Evolutionary conservation across 1,140 invertebrate genomes (phyloP), one percentile per base, ranked within the genome.

Genomic region (Piezodorus guildinii): DNA sequence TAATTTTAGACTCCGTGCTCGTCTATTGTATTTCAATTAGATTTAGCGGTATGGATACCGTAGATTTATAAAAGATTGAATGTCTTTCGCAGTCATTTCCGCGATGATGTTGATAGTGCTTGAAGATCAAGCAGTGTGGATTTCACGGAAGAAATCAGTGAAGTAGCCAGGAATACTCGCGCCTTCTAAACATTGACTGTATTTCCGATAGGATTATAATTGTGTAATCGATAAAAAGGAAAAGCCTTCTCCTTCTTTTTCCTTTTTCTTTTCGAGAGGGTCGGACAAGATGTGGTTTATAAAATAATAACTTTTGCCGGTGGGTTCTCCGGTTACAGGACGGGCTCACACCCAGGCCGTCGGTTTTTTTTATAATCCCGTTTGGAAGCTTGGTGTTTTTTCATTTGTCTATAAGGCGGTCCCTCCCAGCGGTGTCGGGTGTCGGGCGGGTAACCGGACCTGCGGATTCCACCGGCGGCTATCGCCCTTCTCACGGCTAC

Each of bases 401-500:
- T 49, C 46, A 49, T 49, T 49, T 49, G 46, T 49, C 46, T 49
- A 9, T 3, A 14, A 17, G n/a, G 34, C n/a, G 46, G n/a, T 10
- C n/a, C 46, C 46, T 49, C 46, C 46, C 46, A 49, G 46, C 46
- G 46, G 46, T 49, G 46, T 49, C 46, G 46, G 46, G 46, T 49
- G 46, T 49, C 46, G 5, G 10, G 4, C 2, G 21, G 46, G 21
- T 19, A 49, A 17, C 46, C 46, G 46, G 21, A 21, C 46, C 10
- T 10, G 21, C 45, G 45, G 17, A n/a, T 19, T 19, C 45, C 15
- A 46, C 45, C 17, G 4, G 15, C 46, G n/a, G n/a, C 46, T 21
- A 17, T 21, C 46, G n/a, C 46, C 46, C 46, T 49, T 49, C 46
- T 19, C 46, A 17, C 46, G n/a, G 46, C 46, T 19, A 39, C 34